A percentile compares a stretch with the other conserved stretches of the same genome.
Evolutionary conservation across 1,140 invertebrate species (phyloP).

Genomic region (Meloidogyne hapla): DNA sequence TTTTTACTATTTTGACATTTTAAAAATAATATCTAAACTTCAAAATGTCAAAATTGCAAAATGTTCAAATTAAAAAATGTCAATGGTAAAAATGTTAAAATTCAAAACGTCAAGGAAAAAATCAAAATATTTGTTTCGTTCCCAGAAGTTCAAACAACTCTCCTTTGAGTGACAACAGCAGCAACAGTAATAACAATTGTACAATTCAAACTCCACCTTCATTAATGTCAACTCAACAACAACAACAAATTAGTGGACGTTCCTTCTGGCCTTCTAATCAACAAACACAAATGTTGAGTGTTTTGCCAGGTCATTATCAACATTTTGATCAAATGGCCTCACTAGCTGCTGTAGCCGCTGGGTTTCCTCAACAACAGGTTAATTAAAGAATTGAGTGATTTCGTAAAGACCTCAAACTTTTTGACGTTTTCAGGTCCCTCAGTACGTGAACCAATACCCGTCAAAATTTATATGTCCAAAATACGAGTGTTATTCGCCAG

Average conservation of each 20-base stretch:
- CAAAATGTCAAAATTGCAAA: too few relatives aligned
- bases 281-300: background rate
- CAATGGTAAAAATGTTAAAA: background rate
- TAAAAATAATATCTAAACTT: too few relatives aligned
- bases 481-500: conserved; percentile 23
- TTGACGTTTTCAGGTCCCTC: background rate
- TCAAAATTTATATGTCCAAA: conserved; percentile 26
- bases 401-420: background rate
- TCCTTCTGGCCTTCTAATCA: conserved; percentile 8
- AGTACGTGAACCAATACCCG: conserved; percentile 16
- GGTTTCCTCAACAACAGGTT: conserved; percentile 9
- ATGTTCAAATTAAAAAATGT: background rate
- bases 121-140: background rate
- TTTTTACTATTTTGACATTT: conserved; percentile 4
- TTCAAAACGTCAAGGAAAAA: background rate
- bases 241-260: conserved; percentile 4
- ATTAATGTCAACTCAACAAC: background rate
- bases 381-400: background rate
- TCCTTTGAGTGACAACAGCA: conserved; percentile 22
- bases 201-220: background rate
- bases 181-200: background rate
- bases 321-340: conserved; percentile 29
- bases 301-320: background rate
- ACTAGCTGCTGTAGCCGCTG: conserved; percentile 17
- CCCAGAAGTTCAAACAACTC: conserved; percentile 16